Percentiles rank a stretch among this genome's conserved stretches.
phyloP scores from a whole-genome alignment of 2,113 vertebrate genomes.

The Pterocles burchelli region DNA sequence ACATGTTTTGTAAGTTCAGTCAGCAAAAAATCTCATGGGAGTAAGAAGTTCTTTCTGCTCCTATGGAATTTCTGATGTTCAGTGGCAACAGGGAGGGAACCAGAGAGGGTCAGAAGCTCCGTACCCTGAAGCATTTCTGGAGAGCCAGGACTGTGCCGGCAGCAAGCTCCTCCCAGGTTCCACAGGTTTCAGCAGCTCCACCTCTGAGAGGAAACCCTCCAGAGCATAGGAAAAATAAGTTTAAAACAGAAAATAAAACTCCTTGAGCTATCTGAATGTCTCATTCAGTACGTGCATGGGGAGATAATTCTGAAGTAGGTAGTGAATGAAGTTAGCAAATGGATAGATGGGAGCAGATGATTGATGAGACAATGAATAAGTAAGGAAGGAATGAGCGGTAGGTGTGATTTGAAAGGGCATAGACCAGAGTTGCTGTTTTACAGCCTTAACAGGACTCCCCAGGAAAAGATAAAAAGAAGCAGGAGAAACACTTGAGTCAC shows the following conservation, averaged over 20 bases:
- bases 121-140: background rate
- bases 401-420: conserved; percentile 24
- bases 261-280: background rate
- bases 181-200: background rate
- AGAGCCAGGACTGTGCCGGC: background rate
- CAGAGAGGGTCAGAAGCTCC: background rate
- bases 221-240: background rate
- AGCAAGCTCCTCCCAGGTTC: background rate
- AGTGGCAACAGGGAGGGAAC: background rate
- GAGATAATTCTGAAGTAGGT: background rate
- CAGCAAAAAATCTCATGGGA: background rate
- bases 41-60: background rate
- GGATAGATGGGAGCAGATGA: background rate
- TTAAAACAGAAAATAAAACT: background rate
- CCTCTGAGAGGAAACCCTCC: background rate
- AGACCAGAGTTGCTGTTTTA: background rate
- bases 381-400: conserved; percentile 20
- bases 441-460: background rate
- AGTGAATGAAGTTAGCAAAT: background rate
- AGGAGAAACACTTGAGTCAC: background rate
- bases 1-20: background rate
- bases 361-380: conserved; percentile 13
- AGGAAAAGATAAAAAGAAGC: background rate
- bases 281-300: background rate
- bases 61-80: background rate